Evolutionary conservation across 2,888 invertebrate species (phyloP), one percentile per base, ranked within the genome.

Genomic region (Plemyria rubiginata): DNA sequence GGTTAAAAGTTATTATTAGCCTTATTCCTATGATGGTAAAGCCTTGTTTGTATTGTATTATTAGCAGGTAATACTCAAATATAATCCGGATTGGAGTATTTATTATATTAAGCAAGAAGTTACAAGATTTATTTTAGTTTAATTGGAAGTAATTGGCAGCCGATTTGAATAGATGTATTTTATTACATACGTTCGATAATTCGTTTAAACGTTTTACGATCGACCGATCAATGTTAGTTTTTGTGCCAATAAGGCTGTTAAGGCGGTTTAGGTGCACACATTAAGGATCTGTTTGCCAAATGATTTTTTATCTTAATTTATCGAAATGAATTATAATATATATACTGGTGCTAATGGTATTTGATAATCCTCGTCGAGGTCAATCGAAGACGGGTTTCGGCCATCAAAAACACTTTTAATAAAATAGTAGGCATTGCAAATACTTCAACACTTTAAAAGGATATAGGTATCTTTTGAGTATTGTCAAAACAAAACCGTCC

Each of bases 1-100:
- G 1, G 40, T 8, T 43, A 28, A 28, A 11, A 40, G 46, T 43
- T 53, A 53, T 64, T 59, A 65, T 65, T 53, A 59, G 62, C 55
- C 62, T 46, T 62, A 61, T 63, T 22, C 8, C 13, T 45, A n/a
- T 32, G 12, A 36, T 1, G 7, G 40, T 66, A 63, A 52, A 57
- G 54, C 56, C 40, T 46, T 16, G 29, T 58, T 55, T 66, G 9
- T 29, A 16, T 43, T 54, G 32, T 22, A 12, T 36, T 28, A 32
- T 28, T 50, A 57, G 54, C 56, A 52, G 65, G 52, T 69, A 63
- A 70, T 70, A 65, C 32, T 32, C 32, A 32, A 32, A 32, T 49
- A 48, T 54, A 43, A 53, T 57, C 28, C 49, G 41, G 46, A 56
- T 61, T 40, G 41, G 36, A 57, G 28, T 50, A 43, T 57, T 54